Percentiles rank a stretch among this genome's conserved stretches.
Evolutionary conservation across 2,888 invertebrate genomes (phyloP).

Genomic region (Morinoia aosen): DNA sequence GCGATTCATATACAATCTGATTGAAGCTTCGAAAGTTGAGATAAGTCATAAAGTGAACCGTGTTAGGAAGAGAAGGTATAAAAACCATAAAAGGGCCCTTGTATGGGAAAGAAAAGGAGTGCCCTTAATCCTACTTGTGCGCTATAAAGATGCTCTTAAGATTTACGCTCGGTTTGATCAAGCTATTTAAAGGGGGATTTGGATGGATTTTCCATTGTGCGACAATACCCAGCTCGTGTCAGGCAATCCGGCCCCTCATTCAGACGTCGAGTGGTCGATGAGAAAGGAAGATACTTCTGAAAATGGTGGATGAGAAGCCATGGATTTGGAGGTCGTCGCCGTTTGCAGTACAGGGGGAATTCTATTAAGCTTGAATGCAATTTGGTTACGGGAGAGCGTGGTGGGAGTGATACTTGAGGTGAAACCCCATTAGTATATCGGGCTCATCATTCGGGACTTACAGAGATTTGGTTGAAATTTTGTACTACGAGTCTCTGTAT

Average conservation of each 20-base stretch:
- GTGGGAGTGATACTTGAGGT: background rate
- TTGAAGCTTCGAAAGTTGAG: background rate
- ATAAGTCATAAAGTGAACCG: constrained; percentile 1
- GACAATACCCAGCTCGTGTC: constrained; percentile 9
- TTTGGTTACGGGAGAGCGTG: background rate
- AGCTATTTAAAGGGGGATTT: constrained; percentile 16
- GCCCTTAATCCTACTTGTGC: constrained; percentile 9
- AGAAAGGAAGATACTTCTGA: constrained; percentile 3
- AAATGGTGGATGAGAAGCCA: background rate
- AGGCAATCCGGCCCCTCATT: background rate
- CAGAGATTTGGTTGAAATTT: no score
- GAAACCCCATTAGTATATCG: background rate
- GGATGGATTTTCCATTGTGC: background rate
- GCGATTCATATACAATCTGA: background rate
- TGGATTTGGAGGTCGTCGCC: background rate
- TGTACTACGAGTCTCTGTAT: no score
- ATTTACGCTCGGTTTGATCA: background rate
- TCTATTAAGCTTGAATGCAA: background rate
- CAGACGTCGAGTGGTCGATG: background rate
- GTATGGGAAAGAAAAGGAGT: background rate
- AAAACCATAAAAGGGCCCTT: background rate
- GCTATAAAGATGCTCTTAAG: constrained; percentile 22
- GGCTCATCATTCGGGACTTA: background rate
- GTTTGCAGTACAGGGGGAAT: background rate
- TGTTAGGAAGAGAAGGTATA: background rate